Base-by-base conservation (phyloP, 2,113 vertebrate species). In the Varanus salvator region DNA sequence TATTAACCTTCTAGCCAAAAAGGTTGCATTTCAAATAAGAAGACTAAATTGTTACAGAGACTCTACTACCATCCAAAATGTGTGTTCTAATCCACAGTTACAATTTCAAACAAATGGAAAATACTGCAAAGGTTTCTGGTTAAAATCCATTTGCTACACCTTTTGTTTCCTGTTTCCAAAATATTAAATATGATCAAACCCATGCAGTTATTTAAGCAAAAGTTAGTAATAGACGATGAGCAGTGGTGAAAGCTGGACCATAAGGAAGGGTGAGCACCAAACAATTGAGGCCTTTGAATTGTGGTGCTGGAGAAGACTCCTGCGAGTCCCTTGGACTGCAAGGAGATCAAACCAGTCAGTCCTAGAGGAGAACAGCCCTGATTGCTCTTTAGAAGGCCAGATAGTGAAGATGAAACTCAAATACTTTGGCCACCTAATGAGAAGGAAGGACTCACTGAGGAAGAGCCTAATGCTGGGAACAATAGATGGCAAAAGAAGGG, bases 51-150 rank as follows among this genome's bases (percentile, higher is more conserved):
- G 90, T 94, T 95, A 89, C 95, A 92, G 90, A 94, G 38, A 75
- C 91, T 57, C 88, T 90, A 78, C 12, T 95, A 60, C 89, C 86
- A 27, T 87, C 86, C 68, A 88, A 44, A 60, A 48, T 93, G 91
- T 78, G 4, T 82, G 90, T 8, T 85, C 87, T 95, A 95, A 94
- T 91, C 91, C 93, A 29, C 66, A 48, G 80, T 60, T 91, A 68
- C 14, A 85, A 87, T 94, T 94, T 93, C 21, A 95, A 94, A 92
- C 50, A 71, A 95, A 95, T 71, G 90, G 91, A 92, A 92, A 94
- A 90, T 84, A 92, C 76, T 90, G 87, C 23, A 76, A 82, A 94
- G 12, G 90, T 93, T 92, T 86, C 38, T 87, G 88, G 80, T 92
- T 48, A 94, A 95, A 96, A 93, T 75, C 25, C 60, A 91, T 93